Evolutionary conservation across 2,888 invertebrate genomes (phyloP).

Genomic region (Mythimna vitellina): DNA sequence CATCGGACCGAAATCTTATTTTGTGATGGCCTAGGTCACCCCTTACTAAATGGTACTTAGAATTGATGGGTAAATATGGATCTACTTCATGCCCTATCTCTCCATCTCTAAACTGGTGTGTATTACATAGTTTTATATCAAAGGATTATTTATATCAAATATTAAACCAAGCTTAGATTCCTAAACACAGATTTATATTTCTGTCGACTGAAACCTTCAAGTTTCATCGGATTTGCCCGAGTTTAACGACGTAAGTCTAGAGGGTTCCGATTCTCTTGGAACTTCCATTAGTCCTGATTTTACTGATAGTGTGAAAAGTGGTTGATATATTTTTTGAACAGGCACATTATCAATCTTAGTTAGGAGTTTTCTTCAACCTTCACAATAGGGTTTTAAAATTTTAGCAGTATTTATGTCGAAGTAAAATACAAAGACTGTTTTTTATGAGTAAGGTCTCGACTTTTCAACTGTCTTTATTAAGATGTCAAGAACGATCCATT

Average conservation of each 20-base stretch:
- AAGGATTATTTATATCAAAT: too few relatives aligned
- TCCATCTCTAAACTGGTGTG: too few relatives aligned
- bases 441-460: too few relatives aligned
- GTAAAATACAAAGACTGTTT: not conserved
- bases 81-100: not conserved
- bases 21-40: too few relatives aligned
- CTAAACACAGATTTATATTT: not conserved
- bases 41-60: too few relatives aligned
- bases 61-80: not conserved
- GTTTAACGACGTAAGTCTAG: not conserved
- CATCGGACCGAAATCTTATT: too few relatives aligned
- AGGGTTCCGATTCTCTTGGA: not conserved
- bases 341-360: not conserved
- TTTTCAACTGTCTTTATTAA: not conserved
- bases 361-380: not conserved
- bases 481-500: not conserved
- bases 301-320: not conserved
- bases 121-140: not conserved
- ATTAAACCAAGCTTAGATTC: too few relatives aligned
- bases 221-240: too few relatives aligned
- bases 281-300: conserved; percentile 4
- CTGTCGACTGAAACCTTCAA: not conserved
- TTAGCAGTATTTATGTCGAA: not conserved
- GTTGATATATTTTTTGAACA: not conserved
- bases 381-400: too few relatives aligned